Evolutionary conservation across 2,113 vertebrate species (phyloP).

Genomic region (Prionailurus bengalensis): DNA sequence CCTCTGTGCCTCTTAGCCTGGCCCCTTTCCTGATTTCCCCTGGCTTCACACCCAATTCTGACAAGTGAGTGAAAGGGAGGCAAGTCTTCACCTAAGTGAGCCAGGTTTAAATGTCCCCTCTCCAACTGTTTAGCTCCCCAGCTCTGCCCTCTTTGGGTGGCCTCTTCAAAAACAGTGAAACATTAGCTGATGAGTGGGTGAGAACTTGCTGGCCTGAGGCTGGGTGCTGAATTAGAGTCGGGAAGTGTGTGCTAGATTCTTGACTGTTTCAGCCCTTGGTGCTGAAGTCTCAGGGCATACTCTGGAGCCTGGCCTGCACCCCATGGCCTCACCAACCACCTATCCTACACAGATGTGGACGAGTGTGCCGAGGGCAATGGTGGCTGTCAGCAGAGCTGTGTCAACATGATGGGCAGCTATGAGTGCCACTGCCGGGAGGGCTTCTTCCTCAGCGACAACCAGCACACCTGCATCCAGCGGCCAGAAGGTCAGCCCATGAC

Average conservation of each 20-base stretch:
- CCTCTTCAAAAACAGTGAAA: background rate
- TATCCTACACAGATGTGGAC: conserved; percentile 92
- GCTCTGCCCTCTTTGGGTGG: background rate
- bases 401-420: conserved; percentile 99
- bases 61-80: conserved; percentile 93
- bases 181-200: background rate
- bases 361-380: conserved; percentile 98
- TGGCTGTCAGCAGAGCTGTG: conserved; percentile 97
- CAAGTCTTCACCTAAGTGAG: background rate
- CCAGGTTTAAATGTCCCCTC: background rate
- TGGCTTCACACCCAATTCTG: background rate
- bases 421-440: conserved; percentile 98
- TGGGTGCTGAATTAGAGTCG: background rate
- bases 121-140: too few relatives aligned
- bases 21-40: conserved; percentile 6
- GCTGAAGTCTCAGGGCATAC: background rate
- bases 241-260: background rate
- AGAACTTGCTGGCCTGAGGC: background rate
- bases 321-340: background rate
- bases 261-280: background rate
- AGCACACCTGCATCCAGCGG: conserved; percentile 98
- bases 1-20: background rate
- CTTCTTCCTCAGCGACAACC: conserved; percentile 99
- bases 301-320: background rate
- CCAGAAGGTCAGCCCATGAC: conserved; percentile 92